A percentile compares a stretch with the other conserved stretches of the same genome.
phyloP scores from a whole-genome alignment of 1,140 invertebrate genomes.

The Zaprionus taronus region DNA sequence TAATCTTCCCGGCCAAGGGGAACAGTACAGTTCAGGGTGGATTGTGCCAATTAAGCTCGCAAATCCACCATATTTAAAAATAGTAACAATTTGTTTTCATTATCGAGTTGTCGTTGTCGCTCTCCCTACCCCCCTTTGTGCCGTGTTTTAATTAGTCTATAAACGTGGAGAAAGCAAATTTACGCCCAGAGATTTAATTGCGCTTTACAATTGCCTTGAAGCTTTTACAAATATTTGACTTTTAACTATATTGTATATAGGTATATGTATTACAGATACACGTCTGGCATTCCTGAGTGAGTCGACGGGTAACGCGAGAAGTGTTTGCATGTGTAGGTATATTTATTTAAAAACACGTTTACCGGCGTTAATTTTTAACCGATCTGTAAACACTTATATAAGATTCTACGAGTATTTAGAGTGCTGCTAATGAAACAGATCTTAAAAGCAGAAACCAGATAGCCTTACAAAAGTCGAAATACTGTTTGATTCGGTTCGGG shows the following conservation, averaged over 20 bases:
- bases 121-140: not conserved
- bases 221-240: conserved; percentile 49
- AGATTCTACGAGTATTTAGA: not conserved
- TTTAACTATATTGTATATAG: conserved; percentile 3
- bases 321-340: not conserved
- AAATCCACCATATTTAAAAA: conserved; percentile 58
- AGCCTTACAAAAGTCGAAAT: not conserved
- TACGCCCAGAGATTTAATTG: conserved; percentile 49
- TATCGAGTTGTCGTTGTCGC: conserved; percentile 39
- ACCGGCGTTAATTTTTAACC: conserved; percentile 7
- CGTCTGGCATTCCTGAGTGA: conserved; percentile 1
- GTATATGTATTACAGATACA: not conserved
- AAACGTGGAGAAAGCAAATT: conserved; percentile 28
- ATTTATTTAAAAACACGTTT: conserved; percentile 19
- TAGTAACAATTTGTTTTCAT: conserved; percentile 73
- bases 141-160: conserved; percentile 50
- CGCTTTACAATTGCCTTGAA: conserved; percentile 61
- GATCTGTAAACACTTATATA: conserved; percentile 4
- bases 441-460: not conserved
- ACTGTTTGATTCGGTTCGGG: not conserved
- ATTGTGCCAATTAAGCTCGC: conserved; percentile 52
- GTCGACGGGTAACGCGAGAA: conserved; percentile 6
- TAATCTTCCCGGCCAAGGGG: not conserved
- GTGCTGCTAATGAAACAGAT: not conserved
- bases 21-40: conserved; percentile 1